Conservation (phyloP, 35 echinoderm and acorn worm species). For the Heliocidaris erythrogramma region DNA sequence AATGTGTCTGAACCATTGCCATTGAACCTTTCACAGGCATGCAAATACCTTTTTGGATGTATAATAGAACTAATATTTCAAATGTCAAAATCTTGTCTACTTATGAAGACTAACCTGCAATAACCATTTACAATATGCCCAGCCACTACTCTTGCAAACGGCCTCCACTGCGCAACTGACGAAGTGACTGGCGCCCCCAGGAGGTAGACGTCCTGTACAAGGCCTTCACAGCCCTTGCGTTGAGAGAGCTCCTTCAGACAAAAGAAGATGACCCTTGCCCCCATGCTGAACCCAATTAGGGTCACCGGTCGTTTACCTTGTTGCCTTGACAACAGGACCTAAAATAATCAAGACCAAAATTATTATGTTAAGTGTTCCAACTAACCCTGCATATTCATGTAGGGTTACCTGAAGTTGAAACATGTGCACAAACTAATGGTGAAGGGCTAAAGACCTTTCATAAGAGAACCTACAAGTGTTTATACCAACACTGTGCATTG, state of each 20-base stretch:
- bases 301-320: slow-evolving; percentile 94
- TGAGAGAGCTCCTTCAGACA: slow-evolving; percentile 78
- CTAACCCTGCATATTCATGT: neutral
- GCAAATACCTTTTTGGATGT: too few relatives aligned
- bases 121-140: slow-evolving; percentile 91
- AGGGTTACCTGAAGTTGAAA: neutral
- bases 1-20: too few relatives aligned
- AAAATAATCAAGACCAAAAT: neutral
- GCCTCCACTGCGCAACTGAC: slow-evolving; percentile 61
- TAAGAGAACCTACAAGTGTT: neutral
- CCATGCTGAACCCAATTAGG: slow-evolving; percentile 94
- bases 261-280: slow-evolving; percentile 91
- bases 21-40: too few relatives aligned
- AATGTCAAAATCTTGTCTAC: too few relatives aligned
- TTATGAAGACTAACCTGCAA: slow-evolving; percentile 59
- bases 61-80: too few relatives aligned
- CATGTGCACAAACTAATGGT: neutral
- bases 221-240: slow-evolving; percentile 87
- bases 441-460: slow-evolving; percentile 24
- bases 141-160: slow-evolving; percentile 81
- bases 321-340: slow-evolving; percentile 53
- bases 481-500: too few relatives aligned
- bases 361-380: neutral
- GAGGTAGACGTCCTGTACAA: slow-evolving; percentile 82
- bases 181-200: slow-evolving; percentile 79